Evolutionary conservation across 2,888 invertebrate species (phyloP), one percentile per base, ranked within the genome.

Genomic region (Diarsia brunnea): DNA sequence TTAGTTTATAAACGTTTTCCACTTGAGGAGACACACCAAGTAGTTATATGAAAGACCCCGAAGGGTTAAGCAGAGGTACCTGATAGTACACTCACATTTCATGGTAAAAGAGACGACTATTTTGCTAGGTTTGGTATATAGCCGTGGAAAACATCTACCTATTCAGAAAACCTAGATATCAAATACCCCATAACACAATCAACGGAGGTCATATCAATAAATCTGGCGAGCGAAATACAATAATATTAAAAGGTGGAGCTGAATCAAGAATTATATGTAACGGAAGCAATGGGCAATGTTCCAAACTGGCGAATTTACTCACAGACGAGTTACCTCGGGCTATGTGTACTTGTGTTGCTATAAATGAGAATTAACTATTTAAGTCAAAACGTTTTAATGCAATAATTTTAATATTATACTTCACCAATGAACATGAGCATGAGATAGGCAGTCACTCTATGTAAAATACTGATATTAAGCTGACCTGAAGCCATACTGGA

Each of bases 241-340:
- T 82, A 87, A 85, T 78, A 87, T 86, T 86, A 82, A 84, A 82
- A 85, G 79, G 85, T 75, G 66, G 72, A 82, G 58, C 64, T 82
- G 75, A 71, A 73, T 47, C 82, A 83, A 83, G 85, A 89, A 82
- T 87, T 88, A 89, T 86, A 70, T 68, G 73, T 69, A 64, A 82
- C 82, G 86, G 90, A 87, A 85, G 79, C 84, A 65, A 74, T 77
- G 90, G 90, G 90, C 90, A 90, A 60, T 45, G 81, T 89, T 89
- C 90, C 90, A 90, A 89, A 81, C 79, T 75, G 58, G 65, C 27
- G 73, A 84, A 78, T 85, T 81, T 88, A 86, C 85, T 75, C 73
- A 63, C 53, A 8, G 55, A 69, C 27, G 63, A 68, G 51, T 14
- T 63, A 53, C 55, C 38, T 43, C 61, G 51, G 60, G 74, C 63